Evolutionary conservation across 2,888 invertebrate species (phyloP).

Genomic region (Dilophus febrilis): DNA sequence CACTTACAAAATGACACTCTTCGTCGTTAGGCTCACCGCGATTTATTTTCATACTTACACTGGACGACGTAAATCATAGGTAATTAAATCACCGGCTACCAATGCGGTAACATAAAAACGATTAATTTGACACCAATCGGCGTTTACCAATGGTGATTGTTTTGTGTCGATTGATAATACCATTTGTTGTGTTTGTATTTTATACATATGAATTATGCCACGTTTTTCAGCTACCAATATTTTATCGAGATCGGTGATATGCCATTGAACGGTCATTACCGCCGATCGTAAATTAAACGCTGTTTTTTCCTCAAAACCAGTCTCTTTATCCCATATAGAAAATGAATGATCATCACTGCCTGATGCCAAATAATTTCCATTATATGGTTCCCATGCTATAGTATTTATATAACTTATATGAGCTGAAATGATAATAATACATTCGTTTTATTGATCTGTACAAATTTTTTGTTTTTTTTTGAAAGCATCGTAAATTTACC

Average conservation of each 20-base stretch:
- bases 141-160: conserved; percentile 41
- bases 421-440: too few species aligned
- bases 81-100: conserved; percentile 44
- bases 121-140: conserved; percentile 53
- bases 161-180: conserved; percentile 47
- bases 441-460: too few species aligned
- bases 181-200: conserved; percentile 44
- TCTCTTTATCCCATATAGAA: conserved; percentile 42
- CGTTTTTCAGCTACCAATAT: conserved; percentile 57
- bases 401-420: conserved; percentile 54
- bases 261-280: conserved; percentile 49
- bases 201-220: conserved; percentile 56
- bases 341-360: conserved; percentile 61
- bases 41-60: conserved; percentile 33
- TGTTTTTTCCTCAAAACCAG: conserved; percentile 34
- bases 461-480: too few species aligned
- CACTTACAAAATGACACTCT: too few species aligned
- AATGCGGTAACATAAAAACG: conserved; percentile 38
- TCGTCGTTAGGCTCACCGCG: conserved; percentile 6
- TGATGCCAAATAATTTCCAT: conserved; percentile 49
- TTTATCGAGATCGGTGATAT: conserved; percentile 49
- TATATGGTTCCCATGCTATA: conserved; percentile 46
- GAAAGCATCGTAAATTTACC: conserved; percentile 26
- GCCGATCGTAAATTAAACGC: conserved; percentile 42
- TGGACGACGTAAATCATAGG: conserved; percentile 50